Percentiles rank a stretch among this genome's conserved stretches.
phyloP scores from a whole-genome alignment of 2,797 vertebrate species.

The Avahi laniger region DNA sequence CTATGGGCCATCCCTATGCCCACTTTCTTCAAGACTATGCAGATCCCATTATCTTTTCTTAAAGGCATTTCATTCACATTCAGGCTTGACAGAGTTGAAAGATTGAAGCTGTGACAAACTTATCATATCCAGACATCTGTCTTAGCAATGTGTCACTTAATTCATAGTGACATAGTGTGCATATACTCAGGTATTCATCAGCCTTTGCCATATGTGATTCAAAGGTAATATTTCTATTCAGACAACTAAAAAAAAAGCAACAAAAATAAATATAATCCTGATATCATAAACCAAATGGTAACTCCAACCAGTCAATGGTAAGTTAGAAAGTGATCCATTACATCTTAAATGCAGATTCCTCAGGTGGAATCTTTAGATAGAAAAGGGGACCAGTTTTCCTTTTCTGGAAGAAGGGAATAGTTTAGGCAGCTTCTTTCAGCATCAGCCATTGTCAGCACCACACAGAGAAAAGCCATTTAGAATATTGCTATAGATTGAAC shows the following conservation, averaged over 20 bases:
- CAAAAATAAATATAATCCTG: neutral
- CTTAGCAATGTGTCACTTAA: neutral
- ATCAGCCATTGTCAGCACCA: neutral
- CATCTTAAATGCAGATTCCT: neutral
- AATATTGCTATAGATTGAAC: neutral
- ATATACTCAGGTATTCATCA: neutral
- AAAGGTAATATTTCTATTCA: neutral
- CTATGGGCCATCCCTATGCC: neutral
- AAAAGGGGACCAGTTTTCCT: neutral
- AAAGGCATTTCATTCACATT: neutral
- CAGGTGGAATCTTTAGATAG: neutral
- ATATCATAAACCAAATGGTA: neutral
- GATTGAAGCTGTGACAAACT: neutral
- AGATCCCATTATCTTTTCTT: neutral
- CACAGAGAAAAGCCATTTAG: neutral
- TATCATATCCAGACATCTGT: neutral
- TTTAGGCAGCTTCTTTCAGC: neutral
- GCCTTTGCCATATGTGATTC: neutral
- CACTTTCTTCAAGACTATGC: neutral
- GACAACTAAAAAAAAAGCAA: neutral
- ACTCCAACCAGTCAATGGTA: accelerated
- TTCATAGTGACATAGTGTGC: neutral
- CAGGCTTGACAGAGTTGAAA: neutral
- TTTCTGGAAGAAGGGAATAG: neutral
- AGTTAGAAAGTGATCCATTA: neutral